Percentiles rank a stretch among this genome's conserved stretches.
These are phyloP conservation scores for Dynastes hyllus DNA, from an alignment of 2,888 invertebrate species.

Conservation along the genomic window DNA sequence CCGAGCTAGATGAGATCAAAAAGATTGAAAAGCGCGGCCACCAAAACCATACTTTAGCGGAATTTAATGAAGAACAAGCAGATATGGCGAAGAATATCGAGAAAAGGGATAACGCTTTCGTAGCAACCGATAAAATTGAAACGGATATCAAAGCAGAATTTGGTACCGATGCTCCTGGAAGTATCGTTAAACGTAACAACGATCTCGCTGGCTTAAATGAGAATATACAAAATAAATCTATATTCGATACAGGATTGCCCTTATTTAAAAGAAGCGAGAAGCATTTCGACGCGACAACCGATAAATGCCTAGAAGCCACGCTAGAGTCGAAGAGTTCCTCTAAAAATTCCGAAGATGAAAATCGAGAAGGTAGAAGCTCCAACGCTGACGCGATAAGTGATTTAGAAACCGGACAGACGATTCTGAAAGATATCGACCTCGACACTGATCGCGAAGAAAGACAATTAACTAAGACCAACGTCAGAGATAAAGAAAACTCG, in stretches of 20 bases:
- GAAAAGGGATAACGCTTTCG: constrained; percentile 27
- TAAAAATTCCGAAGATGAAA: neutral
- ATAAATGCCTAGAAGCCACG: neutral
- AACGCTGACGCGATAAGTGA: neutral
- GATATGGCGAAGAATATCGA: constrained; percentile 40
- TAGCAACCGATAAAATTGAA: constrained; percentile 36
- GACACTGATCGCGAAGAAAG: constrained; percentile 11
- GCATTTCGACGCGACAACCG: neutral
- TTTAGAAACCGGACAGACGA: constrained; percentile 35
- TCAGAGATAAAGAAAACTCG: neutral
- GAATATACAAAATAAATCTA: neutral
- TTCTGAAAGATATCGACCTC: constrained; percentile 29
- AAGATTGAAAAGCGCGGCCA: constrained; percentile 21
- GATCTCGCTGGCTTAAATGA: neutral
- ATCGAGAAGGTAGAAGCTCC: constrained; percentile 11
- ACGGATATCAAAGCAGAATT: constrained; percentile 40
- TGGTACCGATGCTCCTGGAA: constrained; percentile 35
- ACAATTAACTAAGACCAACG: neutral
- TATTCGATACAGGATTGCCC: neutral
- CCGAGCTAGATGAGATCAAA: constrained; percentile 5
- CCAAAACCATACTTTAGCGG: neutral
- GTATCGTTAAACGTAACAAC: constrained; percentile 44
- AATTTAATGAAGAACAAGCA: neutral
- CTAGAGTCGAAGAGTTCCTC: neutral
- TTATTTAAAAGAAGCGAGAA: constrained; percentile 22